These are phyloP conservation scores for Metaphire vulgaris DNA, from an alignment of 1,140 invertebrate species.

Conservation along the genomic window DNA sequence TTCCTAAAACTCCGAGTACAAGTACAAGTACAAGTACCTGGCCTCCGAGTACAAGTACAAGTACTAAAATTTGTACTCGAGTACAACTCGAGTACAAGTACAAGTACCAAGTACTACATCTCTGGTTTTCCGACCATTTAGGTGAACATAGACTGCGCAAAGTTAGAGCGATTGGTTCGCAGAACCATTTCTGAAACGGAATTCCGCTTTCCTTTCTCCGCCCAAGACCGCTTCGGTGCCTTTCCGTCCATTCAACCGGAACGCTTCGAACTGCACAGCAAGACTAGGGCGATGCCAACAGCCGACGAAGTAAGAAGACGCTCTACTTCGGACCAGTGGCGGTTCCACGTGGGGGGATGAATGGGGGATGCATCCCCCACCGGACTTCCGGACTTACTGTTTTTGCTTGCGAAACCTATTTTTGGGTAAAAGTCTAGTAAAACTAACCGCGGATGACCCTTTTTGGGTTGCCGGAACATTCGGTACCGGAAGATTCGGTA, in stretches of 20 bases:
- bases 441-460: too few species aligned
- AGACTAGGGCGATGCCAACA: background rate
- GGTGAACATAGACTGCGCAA: background rate
- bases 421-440: background rate
- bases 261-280: background rate
- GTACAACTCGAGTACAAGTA: background rate
- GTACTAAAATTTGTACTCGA: background rate
- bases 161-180: background rate
- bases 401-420: background rate
- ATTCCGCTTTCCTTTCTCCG: background rate
- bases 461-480: too few species aligned
- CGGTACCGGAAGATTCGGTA: too few species aligned
- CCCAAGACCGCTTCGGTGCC: background rate
- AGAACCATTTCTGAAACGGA: background rate
- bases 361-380: too few species aligned
- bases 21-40: background rate
- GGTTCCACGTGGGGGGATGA: background rate
- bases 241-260: background rate
- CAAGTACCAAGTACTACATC: background rate
- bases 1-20: background rate
- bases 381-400: too few species aligned
- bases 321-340: background rate
- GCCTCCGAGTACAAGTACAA: background rate
- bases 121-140: background rate
- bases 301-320: background rate